These are phyloP conservation scores for Paralvinella palmiformis DNA, from an alignment of 1,140 invertebrate species.

Conservation along the genomic window DNA sequence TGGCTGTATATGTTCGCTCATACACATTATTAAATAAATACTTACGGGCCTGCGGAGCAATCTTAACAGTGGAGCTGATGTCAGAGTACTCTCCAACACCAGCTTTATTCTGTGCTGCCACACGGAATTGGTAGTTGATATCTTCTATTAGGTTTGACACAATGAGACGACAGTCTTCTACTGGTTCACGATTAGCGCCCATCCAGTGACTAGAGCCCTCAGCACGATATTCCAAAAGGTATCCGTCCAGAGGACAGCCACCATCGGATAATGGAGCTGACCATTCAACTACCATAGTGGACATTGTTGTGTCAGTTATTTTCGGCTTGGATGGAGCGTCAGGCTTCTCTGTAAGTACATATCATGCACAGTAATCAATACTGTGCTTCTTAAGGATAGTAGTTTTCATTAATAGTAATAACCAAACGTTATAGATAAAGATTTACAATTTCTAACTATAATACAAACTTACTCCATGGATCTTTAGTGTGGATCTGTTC, in stretches of 20 bases:
- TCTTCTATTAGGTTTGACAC: conserved; percentile 83
- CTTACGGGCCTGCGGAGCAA: conserved; percentile 62
- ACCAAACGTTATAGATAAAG: not conserved
- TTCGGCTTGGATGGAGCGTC: conserved; percentile 77
- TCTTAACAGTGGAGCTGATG: conserved; percentile 3
- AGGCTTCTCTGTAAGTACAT: conserved; percentile 61
- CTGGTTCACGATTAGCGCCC: not conserved
- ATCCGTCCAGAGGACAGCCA: conserved; percentile 28
- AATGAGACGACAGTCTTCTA: conserved; percentile 56
- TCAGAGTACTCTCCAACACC: conserved; percentile 74
- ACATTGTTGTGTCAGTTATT: conserved; percentile 59
- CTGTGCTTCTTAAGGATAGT: too few relatives aligned
- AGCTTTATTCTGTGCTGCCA: conserved; percentile 84
- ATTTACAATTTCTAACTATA: not conserved
- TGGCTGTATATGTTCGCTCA: too few relatives aligned
- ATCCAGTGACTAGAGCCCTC: conserved; percentile 54
- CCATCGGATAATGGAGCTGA: conserved; percentile 39
- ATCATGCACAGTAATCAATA: too few relatives aligned
- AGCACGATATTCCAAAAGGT: conserved; percentile 23
- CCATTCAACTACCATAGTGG: conserved; percentile 29
- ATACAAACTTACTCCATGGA: conserved; percentile 68
- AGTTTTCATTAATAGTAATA: too few relatives aligned
- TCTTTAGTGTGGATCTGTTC: conserved; percentile 83
- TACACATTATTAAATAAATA: too few relatives aligned
- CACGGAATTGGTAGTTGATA: conserved; percentile 90